These are phyloP conservation scores for Aricia agestis DNA, from an alignment of 1,140 invertebrate species.

Conservation along the genomic window DNA sequence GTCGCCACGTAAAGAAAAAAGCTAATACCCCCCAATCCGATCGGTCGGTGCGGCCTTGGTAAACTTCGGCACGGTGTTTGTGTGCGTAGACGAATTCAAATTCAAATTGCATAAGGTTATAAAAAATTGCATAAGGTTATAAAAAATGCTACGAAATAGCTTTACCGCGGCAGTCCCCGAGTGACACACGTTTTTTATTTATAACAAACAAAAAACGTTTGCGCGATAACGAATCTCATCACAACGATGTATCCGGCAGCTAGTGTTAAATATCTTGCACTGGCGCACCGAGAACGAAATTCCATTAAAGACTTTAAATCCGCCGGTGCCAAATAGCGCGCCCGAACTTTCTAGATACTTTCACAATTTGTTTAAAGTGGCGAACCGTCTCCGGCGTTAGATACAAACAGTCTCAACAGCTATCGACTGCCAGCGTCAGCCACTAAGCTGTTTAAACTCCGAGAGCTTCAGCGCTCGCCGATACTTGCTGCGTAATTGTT, in stretches of 20 bases:
- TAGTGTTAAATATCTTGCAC: not conserved
- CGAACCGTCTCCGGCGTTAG: slow-evolving; percentile 27
- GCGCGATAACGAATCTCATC: no score
- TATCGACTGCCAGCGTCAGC: slow-evolving; percentile 33
- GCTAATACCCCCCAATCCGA: no score
- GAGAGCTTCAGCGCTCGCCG: not conserved
- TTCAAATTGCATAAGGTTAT: no score
- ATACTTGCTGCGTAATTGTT: not conserved
- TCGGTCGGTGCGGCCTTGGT: no score
- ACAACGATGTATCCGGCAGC: not conserved
- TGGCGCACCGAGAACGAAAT: not conserved
- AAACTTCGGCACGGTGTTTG: no score
- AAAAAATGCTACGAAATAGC: no score
- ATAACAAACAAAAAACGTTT: no score
- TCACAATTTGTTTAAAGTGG: slow-evolving; percentile 31
- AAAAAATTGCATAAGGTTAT: no score
- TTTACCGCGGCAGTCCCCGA: no score
- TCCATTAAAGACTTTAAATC: slow-evolving; percentile 1
- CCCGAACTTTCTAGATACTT: slow-evolving; percentile 30
- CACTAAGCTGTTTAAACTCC: slow-evolving; percentile 29
- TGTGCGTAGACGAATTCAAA: no score
- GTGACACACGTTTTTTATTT: no score
- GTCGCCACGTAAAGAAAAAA: no score
- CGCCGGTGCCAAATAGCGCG: not conserved
- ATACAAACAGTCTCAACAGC: slow-evolving; percentile 36